Conservation (phyloP, 2,888 invertebrate genomes). For the Periphyllus acericola region DNA sequence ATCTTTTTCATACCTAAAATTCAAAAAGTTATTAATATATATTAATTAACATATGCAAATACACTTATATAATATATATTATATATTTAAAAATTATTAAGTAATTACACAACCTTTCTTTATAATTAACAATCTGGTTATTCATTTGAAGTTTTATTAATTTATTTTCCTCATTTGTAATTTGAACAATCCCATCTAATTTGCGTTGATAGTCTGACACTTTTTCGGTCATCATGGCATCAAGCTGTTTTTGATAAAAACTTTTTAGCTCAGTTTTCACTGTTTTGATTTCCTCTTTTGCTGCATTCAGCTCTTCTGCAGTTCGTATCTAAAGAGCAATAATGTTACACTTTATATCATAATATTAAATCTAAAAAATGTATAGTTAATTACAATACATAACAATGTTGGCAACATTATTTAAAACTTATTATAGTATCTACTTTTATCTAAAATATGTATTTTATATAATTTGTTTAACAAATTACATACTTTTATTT, state of each 20-base stretch:
- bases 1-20: constrained; percentile 47
- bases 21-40: not conserved
- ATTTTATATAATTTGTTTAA: too few species aligned
- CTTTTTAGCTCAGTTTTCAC: constrained; percentile 61
- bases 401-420: too few species aligned
- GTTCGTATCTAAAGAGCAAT: constrained; percentile 35
- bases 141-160: constrained; percentile 52
- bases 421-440: too few species aligned
- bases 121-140: constrained; percentile 36
- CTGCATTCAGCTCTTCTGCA: constrained; percentile 56
- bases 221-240: constrained; percentile 61
- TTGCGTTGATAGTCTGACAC: constrained; percentile 62
- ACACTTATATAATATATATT: too few species aligned
- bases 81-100: not conserved
- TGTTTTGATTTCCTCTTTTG: constrained; percentile 62
- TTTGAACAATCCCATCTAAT: constrained; percentile 60
- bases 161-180: constrained; percentile 56
- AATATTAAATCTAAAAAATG: not conserved
- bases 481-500: too few species aligned
- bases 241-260: constrained; percentile 63
- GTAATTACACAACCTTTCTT: constrained; percentile 24
- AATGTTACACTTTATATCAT: not conserved
- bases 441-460: too few species aligned
- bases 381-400: not conserved
- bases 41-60: not conserved